Evolutionary conservation across 2,797 vertebrate species (phyloP).

Genomic region (Neosilurus mollespiculum): DNA sequence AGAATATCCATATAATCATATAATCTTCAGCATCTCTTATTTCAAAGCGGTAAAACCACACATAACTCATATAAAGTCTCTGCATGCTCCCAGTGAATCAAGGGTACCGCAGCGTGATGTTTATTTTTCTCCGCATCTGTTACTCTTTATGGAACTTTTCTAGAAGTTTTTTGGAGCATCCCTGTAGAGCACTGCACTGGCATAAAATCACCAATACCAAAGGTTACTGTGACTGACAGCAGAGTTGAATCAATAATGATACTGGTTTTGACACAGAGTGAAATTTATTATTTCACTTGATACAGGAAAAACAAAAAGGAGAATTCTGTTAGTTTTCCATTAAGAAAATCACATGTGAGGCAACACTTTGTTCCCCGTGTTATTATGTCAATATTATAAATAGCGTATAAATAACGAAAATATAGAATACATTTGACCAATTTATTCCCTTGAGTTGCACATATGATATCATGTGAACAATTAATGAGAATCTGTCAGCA

Average conservation of each 20-base stretch:
- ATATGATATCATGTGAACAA: too few species aligned
- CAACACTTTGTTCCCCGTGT: not conserved
- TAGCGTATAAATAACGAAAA: not conserved
- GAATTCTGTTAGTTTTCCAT: not conserved
- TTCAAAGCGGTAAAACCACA: conserved; percentile 33
- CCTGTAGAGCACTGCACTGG: not conserved
- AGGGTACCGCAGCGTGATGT: not conserved
- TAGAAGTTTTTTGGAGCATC: conserved; percentile 24
- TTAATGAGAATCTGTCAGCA: too few species aligned
- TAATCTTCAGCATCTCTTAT: conserved; percentile 27
- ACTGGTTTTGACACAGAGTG: not conserved
- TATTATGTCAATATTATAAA: not conserved
- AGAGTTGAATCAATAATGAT: not conserved
- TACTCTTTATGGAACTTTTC: conserved; percentile 28
- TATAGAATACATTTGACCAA: not conserved
- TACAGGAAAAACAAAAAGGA: not conserved
- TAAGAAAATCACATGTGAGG: not conserved
- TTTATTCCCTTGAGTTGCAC: not conserved
- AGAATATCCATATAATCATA: conserved; percentile 9
- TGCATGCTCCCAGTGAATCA: conserved; percentile 18
- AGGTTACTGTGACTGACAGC: conserved; percentile 11
- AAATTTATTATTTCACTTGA: conserved; percentile 4
- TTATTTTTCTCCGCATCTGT: conserved; percentile 22
- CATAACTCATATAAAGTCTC: conserved; percentile 27
- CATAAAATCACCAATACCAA: conserved; percentile 29